Evolutionary conservation across 2,113 vertebrate species (phyloP), one percentile per base, ranked within the genome.

Genomic region (Xenopus tropicalis): DNA sequence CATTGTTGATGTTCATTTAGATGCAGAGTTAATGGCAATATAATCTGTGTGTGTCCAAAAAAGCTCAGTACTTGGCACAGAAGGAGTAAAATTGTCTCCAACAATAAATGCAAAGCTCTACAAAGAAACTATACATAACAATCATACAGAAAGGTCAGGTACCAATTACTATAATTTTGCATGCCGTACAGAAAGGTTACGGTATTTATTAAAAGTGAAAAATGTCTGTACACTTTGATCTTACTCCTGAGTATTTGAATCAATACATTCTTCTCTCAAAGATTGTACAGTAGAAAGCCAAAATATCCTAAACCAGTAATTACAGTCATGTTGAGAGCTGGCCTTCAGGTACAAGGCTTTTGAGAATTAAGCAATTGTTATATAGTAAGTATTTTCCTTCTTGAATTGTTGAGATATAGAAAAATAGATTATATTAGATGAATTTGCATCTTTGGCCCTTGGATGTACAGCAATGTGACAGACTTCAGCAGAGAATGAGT

Each of bases 241-340:
- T 66, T 43, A 46, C 43, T 43, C 17, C 20, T 66, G 11, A 20
- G 64, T 48, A 46, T 48, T 66, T 65, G 21, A 66, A 48, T 66
- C 64, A 23, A 66, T 66, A 48, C 20, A 66, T 43, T 66, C 14
- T 48, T 66, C 43, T 59, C 64, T 48, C 12, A 23, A 66, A 20
- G 43, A 48, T 48, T 21, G 57, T 59, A 16, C 37, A 43, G 29
- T 64, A 20, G 20, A 46, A n/a, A 43, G 42, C n/a, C 43, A 48
- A 66, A 22, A 43, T 48, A 48, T 46, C 21, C 42, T 13, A 48
- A 48, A 10, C 64, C 37, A 66, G 64, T 43, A 66, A 44, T 66
- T 66, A 23, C 20, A 21, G 43, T 44, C 42, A 66, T 48, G 14
- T 23, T 66, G 21, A 66, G 20, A 20, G 8, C 22, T 66, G 64